phyloP scores from a whole-genome alignment of 2,113 vertebrate genomes.

The Nansenia antarctica region DNA sequence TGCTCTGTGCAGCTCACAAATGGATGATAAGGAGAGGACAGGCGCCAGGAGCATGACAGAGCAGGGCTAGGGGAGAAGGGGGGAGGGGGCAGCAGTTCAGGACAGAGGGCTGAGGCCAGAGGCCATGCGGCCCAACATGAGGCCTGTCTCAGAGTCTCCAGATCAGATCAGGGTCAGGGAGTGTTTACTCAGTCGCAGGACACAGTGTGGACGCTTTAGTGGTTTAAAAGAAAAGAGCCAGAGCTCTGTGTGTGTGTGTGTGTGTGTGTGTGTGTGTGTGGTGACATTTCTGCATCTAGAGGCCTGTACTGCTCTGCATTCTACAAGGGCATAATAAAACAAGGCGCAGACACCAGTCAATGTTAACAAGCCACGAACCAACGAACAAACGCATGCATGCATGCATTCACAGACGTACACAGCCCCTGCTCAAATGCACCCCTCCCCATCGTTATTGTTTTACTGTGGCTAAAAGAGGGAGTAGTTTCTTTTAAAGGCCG shows the following conservation, averaged over 20 bases:
- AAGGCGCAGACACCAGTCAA: not conserved
- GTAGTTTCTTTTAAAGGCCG: constrained; percentile 37
- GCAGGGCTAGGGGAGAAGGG: not conserved
- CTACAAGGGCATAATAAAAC: constrained; percentile 3
- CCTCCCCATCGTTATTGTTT: not conserved
- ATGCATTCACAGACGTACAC: not conserved
- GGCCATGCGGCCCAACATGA: not conserved
- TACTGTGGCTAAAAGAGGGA: constrained; percentile 3
- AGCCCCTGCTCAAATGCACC: not conserved
- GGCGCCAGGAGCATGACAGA: not conserved
- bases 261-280: not conserved
- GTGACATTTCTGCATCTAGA: not conserved
- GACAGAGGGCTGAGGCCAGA: constrained; percentile 21
- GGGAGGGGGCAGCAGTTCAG: not conserved
- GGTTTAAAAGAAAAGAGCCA: not conserved
- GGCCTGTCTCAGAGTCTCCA: constrained; percentile 5
- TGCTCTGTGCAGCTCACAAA: constrained; percentile 45
- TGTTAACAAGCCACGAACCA: not conserved
- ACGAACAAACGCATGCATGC: not conserved
- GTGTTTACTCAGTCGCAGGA: constrained; percentile 11
- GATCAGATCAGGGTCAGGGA: constrained; percentile 11
- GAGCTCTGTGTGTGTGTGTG: not conserved
- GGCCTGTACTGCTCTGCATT: not conserved
- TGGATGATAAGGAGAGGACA: constrained; percentile 49
- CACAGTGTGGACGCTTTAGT: constrained; percentile 4